Conservation (phyloP, 1,140 invertebrate species). For the Drosophila carrolli region DNA sequence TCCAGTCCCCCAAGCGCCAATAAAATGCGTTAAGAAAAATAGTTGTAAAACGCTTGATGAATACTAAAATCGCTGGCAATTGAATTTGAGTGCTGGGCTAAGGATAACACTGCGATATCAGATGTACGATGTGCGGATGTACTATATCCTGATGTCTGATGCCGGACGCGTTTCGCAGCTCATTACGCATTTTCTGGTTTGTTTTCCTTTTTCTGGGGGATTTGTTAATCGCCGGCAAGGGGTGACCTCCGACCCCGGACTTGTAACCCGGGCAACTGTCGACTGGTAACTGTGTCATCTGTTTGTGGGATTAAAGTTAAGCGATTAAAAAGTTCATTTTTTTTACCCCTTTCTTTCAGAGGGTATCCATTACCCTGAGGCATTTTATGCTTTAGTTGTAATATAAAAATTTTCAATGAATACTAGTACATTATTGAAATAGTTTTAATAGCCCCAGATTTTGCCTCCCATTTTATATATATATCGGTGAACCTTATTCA, state of each 20-base stretch:
- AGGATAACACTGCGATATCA: slow-evolving; percentile 17
- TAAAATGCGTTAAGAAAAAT: slow-evolving; percentile 83
- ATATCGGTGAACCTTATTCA: too few relatives aligned
- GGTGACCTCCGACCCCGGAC: slow-evolving; percentile 8
- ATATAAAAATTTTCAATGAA: too few relatives aligned
- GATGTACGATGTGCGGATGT: slow-evolving; percentile 21
- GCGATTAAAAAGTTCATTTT: neutral
- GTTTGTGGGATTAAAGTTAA: slow-evolving; percentile 1
- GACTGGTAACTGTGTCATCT: slow-evolving; percentile 23
- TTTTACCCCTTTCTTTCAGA: too few relatives aligned
- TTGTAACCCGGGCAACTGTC: neutral
- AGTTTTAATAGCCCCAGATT: too few relatives aligned
- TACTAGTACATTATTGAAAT: too few relatives aligned
- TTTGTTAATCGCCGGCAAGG: slow-evolving; percentile 35
- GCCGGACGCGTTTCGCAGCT: slow-evolving; percentile 64
- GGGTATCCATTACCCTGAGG: too few relatives aligned
- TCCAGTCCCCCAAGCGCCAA: slow-evolving; percentile 68
- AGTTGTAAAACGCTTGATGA: slow-evolving; percentile 80
- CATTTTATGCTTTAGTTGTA: too few relatives aligned
- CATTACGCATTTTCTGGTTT: slow-evolving; percentile 63
- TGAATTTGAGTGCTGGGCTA: slow-evolving; percentile 55
- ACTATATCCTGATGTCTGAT: slow-evolving; percentile 31
- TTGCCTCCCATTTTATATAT: too few relatives aligned
- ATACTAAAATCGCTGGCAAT: slow-evolving; percentile 76
- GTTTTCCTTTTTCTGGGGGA: slow-evolving; percentile 13